Percentiles rank a stretch among this genome's conserved stretches.
phyloP scores from a whole-genome alignment of 2,888 invertebrate genomes.

The Orthosia gothica region DNA sequence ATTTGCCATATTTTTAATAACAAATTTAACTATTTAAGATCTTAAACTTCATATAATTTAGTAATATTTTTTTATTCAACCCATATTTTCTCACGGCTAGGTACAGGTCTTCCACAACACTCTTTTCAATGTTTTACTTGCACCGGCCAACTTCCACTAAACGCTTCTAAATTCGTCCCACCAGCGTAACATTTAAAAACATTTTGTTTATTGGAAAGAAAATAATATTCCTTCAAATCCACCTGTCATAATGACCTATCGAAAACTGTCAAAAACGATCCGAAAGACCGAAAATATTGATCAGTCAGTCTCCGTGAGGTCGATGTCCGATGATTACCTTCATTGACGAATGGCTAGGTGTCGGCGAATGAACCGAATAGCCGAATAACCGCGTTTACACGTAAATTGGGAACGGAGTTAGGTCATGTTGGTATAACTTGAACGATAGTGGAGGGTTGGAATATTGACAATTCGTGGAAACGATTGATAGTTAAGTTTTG shows the following conservation, averaged over 20 bases:
- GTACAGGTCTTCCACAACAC: no score
- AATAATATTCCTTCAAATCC: conserved; percentile 5
- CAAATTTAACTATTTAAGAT: no score
- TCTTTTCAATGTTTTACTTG: no score
- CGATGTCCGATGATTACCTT: conserved; percentile 80
- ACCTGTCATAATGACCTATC: conserved; percentile 65
- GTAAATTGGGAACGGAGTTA: conserved; percentile 54
- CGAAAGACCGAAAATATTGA: conserved; percentile 82
- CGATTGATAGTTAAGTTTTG: conserved; percentile 15
- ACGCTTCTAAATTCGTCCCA: no score
- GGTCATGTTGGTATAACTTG: conserved; percentile 54
- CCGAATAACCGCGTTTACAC: conserved; percentile 55
- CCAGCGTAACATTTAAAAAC: no score
- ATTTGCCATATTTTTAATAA: no score
- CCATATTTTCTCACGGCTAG: no score
- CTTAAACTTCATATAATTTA: no score
- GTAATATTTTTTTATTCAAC: no score
- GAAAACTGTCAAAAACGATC: conserved; percentile 77
- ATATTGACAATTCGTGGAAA: conserved; percentile 27
- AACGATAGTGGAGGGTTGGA: conserved; percentile 29
- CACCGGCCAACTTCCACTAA: no score
- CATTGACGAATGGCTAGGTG: conserved; percentile 73
- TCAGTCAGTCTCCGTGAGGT: conserved; percentile 72
- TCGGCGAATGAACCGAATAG: conserved; percentile 63
- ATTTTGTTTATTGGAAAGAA: neutral